phyloP scores from a whole-genome alignment of 1,140 invertebrate species.

The Meteorus sp. region DNA sequence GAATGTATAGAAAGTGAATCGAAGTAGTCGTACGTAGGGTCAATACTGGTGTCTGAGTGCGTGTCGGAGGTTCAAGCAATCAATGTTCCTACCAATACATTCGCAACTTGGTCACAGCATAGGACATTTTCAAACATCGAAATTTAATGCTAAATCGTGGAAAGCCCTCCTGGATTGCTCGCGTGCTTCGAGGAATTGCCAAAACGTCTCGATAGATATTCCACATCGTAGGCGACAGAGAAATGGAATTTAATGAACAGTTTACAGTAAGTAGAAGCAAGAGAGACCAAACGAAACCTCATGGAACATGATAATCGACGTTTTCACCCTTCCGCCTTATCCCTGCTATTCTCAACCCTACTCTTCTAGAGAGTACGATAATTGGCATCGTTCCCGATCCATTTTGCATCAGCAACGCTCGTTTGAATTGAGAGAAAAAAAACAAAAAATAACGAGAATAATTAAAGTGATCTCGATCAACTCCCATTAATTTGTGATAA shows the following conservation, averaged over 20 bases:
- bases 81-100: too few relatives aligned
- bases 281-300: conserved; percentile 3
- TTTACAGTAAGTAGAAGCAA: too few relatives aligned
- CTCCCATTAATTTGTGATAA: too few relatives aligned
- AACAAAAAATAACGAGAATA: too few relatives aligned
- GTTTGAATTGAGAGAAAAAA: too few relatives aligned
- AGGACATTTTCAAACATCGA: conserved; percentile 1
- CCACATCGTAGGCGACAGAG: neutral
- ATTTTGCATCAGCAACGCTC: conserved; percentile 14
- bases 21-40: neutral
- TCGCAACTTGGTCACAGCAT: too few relatives aligned
- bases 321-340: neutral
- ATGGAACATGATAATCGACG: conserved; percentile 14
- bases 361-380: conserved; percentile 7
- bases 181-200: conserved; percentile 1
- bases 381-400: conserved; percentile 15
- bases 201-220: too few relatives aligned
- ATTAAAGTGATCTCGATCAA: too few relatives aligned
- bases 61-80: neutral
- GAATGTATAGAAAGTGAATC: conserved; percentile 10
- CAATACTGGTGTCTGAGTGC: conserved; percentile 2
- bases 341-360: neutral
- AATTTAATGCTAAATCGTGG: conserved; percentile 17
- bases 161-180: conserved; percentile 11
- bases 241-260: too few relatives aligned